Evolutionary conservation across 2,113 vertebrate genomes (phyloP).

Genomic region (Tachysurus fulvidraco): DNA sequence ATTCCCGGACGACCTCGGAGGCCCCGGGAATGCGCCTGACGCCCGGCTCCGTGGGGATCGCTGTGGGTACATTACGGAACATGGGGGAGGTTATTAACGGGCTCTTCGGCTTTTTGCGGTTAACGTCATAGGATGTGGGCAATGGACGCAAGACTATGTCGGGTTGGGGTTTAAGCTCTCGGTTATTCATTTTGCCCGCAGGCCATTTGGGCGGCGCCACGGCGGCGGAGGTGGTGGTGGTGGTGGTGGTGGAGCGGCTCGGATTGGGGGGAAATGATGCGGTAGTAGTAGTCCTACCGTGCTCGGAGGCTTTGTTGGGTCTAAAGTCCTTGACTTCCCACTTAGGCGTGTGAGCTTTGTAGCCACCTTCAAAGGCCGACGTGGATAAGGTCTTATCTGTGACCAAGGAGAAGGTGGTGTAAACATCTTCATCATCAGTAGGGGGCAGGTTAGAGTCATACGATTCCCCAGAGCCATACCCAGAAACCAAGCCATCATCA

Average conservation of each 20-base stretch:
- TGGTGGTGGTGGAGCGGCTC: conserved; percentile 96
- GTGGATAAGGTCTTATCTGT: conserved; percentile 99
- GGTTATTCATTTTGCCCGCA: conserved; percentile 96
- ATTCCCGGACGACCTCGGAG: conserved; percentile 99
- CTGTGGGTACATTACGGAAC: conserved; percentile 99
- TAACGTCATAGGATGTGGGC: conserved; percentile 99
- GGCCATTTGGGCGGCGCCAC: conserved; percentile 92
- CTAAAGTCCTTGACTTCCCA: conserved; percentile 98
- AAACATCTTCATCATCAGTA: conserved; percentile 99
- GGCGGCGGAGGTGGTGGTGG: conserved; percentile 92
- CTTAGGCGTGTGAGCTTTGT: conserved; percentile 95
- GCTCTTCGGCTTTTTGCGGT: conserved; percentile 97
- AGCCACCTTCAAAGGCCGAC: conserved; percentile 99
- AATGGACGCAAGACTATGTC: conserved; percentile 97
- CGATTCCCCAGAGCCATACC: conserved; percentile 99
- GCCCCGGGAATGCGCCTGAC: conserved; percentile 97
- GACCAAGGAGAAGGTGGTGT: conserved; percentile 99
- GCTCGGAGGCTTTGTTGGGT: conserved; percentile 96
- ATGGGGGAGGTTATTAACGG: conserved; percentile 99
- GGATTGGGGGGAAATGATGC: conserved; percentile 93
- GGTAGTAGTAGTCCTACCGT: conserved; percentile 94
- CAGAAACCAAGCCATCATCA: conserved; percentile 99
- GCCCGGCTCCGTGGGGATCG: conserved; percentile 99
- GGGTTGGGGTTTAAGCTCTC: conserved; percentile 97
- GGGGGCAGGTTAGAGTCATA: conserved; percentile 99